phyloP scores from a whole-genome alignment of 2,797 vertebrate species.

The Labeo calbasu region DNA sequence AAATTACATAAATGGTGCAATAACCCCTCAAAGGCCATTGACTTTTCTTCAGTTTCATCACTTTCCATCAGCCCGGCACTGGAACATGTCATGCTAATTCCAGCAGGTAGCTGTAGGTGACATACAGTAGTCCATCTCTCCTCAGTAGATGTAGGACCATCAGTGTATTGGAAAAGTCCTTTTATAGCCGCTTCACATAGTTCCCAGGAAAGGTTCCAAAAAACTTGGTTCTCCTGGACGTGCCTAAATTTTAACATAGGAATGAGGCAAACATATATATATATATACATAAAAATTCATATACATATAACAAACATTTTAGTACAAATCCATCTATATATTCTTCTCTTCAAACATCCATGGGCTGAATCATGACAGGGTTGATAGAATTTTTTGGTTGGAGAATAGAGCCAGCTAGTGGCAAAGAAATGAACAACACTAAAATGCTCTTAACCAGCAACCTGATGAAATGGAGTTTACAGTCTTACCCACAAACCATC shows the following conservation, averaged over 20 bases:
- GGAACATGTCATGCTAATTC: conserved; percentile 24
- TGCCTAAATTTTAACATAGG: conserved; percentile 74
- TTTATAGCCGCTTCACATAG: conserved; percentile 87
- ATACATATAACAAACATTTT: neutral
- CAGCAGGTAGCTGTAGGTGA: conserved; percentile 20
- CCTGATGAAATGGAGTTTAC: neutral
- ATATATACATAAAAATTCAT: too few species aligned
- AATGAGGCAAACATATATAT: neutral
- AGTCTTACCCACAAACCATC: conserved; percentile 90
- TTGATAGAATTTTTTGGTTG: neutral
- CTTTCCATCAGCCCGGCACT: conserved; percentile 38
- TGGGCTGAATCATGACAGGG: neutral
- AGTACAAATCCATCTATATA: neutral
- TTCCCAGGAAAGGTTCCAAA: conserved; percentile 93
- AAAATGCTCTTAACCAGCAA: neutral
- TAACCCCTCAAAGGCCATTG: conserved; percentile 42
- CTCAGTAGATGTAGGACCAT: conserved; percentile 19
- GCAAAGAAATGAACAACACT: conserved; percentile 4
- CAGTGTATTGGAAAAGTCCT: conserved; percentile 13
- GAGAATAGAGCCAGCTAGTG: conserved; percentile 33
- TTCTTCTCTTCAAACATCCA: neutral
- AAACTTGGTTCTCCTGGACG: conserved; percentile 87
- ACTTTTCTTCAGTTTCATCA: conserved; percentile 11
- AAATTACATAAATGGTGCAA: conserved; percentile 34
- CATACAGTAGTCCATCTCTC: conserved; percentile 5